These are phyloP conservation scores for Bombus balteatus DNA, from an alignment of 1,140 invertebrate genomes.

Conservation along the genomic window DNA sequence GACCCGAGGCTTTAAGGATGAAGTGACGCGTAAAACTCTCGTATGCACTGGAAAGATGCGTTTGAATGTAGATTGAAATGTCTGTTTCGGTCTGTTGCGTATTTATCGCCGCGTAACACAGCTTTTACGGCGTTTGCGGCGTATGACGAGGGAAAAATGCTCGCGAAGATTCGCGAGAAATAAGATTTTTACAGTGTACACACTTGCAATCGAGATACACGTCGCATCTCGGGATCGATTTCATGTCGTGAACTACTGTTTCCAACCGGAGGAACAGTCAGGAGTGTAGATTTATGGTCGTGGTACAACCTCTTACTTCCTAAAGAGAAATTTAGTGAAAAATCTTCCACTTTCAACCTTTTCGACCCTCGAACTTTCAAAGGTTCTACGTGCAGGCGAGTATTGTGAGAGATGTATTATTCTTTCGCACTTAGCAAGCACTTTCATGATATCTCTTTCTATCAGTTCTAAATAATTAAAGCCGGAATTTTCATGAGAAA, in stretches of 20 bases:
- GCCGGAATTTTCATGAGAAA: too few relatives aligned
- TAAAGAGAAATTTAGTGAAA: not conserved
- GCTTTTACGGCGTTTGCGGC: not conserved
- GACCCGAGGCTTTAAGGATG: too few relatives aligned
- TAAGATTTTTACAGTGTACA: constrained; percentile 22
- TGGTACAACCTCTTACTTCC: not conserved
- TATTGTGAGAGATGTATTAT: too few relatives aligned
- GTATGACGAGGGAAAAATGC: not conserved
- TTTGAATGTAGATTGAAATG: too few relatives aligned
- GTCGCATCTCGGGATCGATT: constrained; percentile 13
- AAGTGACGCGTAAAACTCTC: too few relatives aligned
- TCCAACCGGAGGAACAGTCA: not conserved
- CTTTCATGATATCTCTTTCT: too few relatives aligned
- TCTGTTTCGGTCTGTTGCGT: too few relatives aligned
- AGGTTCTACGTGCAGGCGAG: not conserved
- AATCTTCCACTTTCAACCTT: not conserved
- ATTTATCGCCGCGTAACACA: not conserved
- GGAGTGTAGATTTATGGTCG: not conserved
- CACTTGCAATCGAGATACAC: not conserved
- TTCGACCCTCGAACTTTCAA: not conserved
- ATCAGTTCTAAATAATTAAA: too few relatives aligned
- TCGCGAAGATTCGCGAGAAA: not conserved
- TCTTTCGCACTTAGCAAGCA: too few relatives aligned
- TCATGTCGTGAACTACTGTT: not conserved
- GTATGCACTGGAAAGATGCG: too few relatives aligned